These are phyloP conservation scores for Nemotelus pantherinus DNA, from an alignment of 2,888 invertebrate species.

Conservation along the genomic window DNA sequence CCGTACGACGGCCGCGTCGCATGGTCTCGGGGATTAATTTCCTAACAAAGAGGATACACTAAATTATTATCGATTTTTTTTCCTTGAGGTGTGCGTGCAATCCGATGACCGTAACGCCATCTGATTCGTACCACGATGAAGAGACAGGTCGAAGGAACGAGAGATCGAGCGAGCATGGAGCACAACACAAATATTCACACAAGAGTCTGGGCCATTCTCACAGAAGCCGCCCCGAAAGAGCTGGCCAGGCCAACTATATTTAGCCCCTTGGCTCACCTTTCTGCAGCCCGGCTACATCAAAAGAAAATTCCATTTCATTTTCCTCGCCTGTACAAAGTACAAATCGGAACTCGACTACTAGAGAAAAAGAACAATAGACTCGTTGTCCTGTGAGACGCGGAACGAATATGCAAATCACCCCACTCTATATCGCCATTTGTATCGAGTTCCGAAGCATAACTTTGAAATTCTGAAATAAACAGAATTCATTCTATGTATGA, in stretches of 20 bases:
- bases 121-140: background rate
- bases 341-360: background rate
- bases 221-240: background rate
- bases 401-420: constrained; percentile 5
- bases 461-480: too few relatives aligned
- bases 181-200: background rate
- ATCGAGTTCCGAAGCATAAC: too few relatives aligned
- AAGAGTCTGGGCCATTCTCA: constrained; percentile 18
- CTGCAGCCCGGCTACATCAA: background rate
- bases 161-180: background rate
- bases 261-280: background rate
- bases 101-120: constrained; percentile 27
- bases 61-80: constrained; percentile 41
- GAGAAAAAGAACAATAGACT: background rate
- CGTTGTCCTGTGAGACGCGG: background rate
- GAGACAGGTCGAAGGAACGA: background rate
- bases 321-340: background rate
- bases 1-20: too few relatives aligned
- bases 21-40: constrained; percentile 7
- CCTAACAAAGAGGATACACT: constrained; percentile 12
- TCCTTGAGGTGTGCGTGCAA: constrained; percentile 36
- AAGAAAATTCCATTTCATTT: constrained; percentile 19
- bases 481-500: too few relatives aligned
- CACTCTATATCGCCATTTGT: too few relatives aligned
- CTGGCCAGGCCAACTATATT: constrained; percentile 13